phyloP scores from a whole-genome alignment of 2,113 vertebrate genomes.

The Climacteris rufus region DNA sequence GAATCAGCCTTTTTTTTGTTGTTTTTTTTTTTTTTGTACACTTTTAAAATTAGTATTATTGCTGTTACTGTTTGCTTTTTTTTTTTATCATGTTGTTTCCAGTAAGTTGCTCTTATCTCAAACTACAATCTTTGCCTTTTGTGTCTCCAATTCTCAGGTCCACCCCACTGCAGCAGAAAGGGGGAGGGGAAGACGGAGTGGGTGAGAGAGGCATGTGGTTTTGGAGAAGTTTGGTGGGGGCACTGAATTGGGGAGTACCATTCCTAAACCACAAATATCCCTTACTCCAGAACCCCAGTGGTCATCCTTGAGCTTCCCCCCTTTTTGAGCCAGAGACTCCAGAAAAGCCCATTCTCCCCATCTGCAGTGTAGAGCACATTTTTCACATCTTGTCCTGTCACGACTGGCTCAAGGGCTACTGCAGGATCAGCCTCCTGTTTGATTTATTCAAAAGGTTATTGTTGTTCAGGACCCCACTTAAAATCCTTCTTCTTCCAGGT shows the following conservation, averaged over 20 bases:
- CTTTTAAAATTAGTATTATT: background rate
- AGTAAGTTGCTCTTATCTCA: background rate
- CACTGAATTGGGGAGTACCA: background rate
- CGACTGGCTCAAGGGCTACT: too few species aligned
- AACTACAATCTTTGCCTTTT: background rate
- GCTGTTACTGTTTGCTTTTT: background rate
- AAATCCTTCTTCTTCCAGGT: background rate
- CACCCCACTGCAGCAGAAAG: background rate
- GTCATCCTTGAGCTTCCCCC: background rate
- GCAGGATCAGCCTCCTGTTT: background rate
- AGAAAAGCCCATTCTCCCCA: background rate
- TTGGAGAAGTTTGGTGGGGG: background rate
- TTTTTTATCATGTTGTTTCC: background rate
- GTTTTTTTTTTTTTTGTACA: background rate
- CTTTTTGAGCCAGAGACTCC: background rate
- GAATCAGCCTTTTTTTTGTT: background rate
- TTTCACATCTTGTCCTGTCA: background rate
- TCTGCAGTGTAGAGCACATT: background rate
- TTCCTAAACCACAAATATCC: background rate
- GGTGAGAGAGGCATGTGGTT: background rate
- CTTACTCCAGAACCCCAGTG: too few species aligned
- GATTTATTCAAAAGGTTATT: background rate
- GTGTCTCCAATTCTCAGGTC: background rate
- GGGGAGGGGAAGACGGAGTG: background rate
- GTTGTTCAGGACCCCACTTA: background rate